Evolutionary conservation across 2,888 invertebrate species (phyloP).

Genomic region (Mactromeris polynyma): DNA sequence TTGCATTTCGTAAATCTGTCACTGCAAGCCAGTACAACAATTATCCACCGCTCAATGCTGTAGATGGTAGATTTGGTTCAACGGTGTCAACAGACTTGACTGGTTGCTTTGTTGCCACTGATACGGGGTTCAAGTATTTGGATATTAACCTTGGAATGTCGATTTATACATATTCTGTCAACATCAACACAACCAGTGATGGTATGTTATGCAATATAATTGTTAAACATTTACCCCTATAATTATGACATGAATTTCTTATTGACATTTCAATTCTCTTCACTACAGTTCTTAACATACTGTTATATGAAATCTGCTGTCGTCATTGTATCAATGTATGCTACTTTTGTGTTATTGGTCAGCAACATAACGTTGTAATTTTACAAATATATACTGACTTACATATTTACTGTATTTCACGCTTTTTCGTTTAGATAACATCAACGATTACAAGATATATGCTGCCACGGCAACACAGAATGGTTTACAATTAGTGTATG

Average conservation of each 20-base stretch:
- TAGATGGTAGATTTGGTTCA: neutral
- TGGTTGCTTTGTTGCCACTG: neutral
- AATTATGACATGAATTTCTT: too few relatives aligned
- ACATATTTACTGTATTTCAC: too few relatives aligned
- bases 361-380: too few relatives aligned
- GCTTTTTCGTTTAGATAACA: neutral
- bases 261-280: too few relatives aligned
- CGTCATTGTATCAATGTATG: too few relatives aligned
- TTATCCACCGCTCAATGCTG: neutral
- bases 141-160: neutral
- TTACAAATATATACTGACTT: too few relatives aligned
- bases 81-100: neutral
- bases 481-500: neutral
- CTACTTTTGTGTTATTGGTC: too few relatives aligned
- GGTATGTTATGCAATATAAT: neutral
- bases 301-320: too few relatives aligned
- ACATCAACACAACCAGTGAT: neutral
- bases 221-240: too few relatives aligned
- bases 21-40: neutral
- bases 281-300: too few relatives aligned
- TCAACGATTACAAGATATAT: neutral
- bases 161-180: neutral
- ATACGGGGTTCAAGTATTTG: neutral
- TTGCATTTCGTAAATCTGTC: neutral
- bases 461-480: neutral